phyloP scores from a whole-genome alignment of 2,113 vertebrate genomes.

The Catharus bicknelli region DNA sequence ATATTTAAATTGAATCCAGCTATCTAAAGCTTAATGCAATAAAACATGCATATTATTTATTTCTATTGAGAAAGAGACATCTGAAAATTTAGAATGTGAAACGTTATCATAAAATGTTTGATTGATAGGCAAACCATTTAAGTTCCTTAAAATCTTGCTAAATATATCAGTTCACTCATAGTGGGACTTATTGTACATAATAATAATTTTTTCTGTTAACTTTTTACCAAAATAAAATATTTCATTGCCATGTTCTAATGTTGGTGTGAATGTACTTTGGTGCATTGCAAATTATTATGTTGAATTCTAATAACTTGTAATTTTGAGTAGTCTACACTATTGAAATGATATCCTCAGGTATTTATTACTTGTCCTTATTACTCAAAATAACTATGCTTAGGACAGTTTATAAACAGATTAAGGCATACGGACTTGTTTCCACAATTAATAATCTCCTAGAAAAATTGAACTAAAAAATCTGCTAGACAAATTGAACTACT shows the following conservation, averaged over 20 bases:
- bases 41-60: background rate
- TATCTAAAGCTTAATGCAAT: background rate
- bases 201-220: background rate
- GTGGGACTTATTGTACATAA: background rate
- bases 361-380: background rate
- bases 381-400: background rate
- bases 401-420: conserved; percentile 27
- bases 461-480: background rate
- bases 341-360: background rate
- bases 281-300: background rate
- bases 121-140: background rate
- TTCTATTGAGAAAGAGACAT: background rate
- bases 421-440: background rate
- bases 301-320: background rate
- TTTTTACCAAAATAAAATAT: background rate
- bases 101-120: background rate
- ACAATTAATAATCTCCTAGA: background rate
- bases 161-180: background rate
- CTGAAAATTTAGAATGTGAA: background rate
- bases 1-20: background rate
- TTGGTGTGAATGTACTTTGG: background rate
- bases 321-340: background rate
- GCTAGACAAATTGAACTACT: background rate
- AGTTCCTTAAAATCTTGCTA: background rate
- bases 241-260: background rate